phyloP scores from a whole-genome alignment of 2,888 invertebrate species.

The Spodoptera littoralis region DNA sequence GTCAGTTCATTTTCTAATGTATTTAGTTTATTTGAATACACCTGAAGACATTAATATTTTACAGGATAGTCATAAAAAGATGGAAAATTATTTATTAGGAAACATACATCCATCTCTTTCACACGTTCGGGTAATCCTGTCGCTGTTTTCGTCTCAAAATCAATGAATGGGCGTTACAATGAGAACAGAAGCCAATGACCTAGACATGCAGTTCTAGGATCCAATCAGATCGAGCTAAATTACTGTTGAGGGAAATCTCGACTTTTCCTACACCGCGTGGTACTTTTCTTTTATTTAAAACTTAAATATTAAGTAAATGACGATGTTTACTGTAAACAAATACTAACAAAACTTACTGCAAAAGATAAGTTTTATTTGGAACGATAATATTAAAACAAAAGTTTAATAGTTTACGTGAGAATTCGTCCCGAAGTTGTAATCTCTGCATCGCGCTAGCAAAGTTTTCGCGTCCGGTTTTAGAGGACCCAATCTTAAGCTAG shows the following conservation, averaged over 20 bases:
- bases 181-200: background rate
- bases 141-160: background rate
- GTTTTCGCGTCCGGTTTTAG: background rate
- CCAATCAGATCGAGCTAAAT: constrained; percentile 18
- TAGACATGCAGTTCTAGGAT: background rate
- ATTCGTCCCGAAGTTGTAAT: constrained; percentile 6
- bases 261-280: background rate
- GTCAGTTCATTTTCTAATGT: too few relatives aligned
- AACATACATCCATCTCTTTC: constrained; percentile 9
- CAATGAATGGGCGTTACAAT: constrained; percentile 7
- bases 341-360: background rate
- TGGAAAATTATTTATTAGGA: background rate
- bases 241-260: background rate
- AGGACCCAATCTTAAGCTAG: rapidly evolving
- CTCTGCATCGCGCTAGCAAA: constrained; percentile 27
- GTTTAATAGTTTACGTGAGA: background rate
- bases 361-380: background rate
- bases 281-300: too few relatives aligned
- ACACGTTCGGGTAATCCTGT: background rate
- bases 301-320: too few relatives aligned
- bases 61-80: too few relatives aligned
- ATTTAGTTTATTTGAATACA: too few relatives aligned
- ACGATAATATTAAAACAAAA: background rate
- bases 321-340: background rate
- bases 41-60: too few relatives aligned